Evolutionary conservation across 2,888 invertebrate species (phyloP).

Genomic region (Taphrorychus bicolor): DNA sequence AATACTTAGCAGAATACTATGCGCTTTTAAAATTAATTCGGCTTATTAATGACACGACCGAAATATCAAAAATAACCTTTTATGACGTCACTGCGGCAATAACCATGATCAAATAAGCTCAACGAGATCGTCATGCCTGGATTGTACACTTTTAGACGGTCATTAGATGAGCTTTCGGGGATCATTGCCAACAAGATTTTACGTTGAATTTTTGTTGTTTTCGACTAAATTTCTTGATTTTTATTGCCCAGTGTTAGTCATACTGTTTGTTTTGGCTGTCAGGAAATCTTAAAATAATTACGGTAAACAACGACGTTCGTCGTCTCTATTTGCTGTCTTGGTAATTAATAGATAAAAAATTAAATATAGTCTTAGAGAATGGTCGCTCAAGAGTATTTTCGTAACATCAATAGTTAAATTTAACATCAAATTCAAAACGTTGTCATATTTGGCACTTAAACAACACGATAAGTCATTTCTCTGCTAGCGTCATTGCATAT

Average conservation of each 20-base stretch:
- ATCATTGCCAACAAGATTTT: constrained; percentile 28
- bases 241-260: constrained; percentile 14
- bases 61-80: constrained; percentile 22
- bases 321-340: neutral
- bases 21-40: constrained; percentile 1
- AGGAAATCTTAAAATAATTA: neutral
- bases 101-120: constrained; percentile 30
- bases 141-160: constrained; percentile 27
- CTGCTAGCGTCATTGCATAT: constrained; percentile 6
- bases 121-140: constrained; percentile 23
- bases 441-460: constrained; percentile 15
- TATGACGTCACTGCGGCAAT: constrained; percentile 14
- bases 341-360: neutral
- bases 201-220: constrained; percentile 31
- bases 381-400: neutral
- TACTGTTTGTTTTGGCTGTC: constrained; percentile 6
- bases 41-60: constrained; percentile 2
- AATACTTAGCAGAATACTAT: neutral
- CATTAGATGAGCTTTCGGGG: constrained; percentile 13
- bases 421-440: neutral
- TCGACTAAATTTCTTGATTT: constrained; percentile 8
- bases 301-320: neutral
- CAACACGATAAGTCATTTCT: neutral
- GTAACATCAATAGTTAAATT: neutral
- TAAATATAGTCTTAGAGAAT: neutral